Percentiles rank a stretch among this genome's conserved stretches.
These are phyloP conservation scores for Apomyelois bistriatella DNA, from an alignment of 2,888 invertebrate species.

Conservation along the genomic window DNA sequence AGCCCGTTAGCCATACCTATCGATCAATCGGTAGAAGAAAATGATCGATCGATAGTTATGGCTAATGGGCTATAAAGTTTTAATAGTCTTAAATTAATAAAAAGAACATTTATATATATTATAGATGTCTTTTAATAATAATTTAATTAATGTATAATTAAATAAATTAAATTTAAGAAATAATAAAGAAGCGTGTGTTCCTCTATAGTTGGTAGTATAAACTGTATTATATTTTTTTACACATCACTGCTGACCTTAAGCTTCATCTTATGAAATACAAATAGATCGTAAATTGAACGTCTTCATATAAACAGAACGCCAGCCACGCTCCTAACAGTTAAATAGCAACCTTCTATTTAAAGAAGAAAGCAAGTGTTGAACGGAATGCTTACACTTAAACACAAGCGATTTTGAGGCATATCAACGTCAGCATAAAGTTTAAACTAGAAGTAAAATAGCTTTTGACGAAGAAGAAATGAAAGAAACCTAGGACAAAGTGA, in stretches of 20 bases:
- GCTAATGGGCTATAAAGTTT: background rate
- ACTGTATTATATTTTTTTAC: no score
- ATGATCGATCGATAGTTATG: background rate
- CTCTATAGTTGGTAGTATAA: no score
- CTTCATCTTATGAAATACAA: constrained; percentile 43
- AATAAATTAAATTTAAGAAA: background rate
- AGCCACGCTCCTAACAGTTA: constrained; percentile 29
- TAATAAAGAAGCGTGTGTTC: constrained; percentile 13
- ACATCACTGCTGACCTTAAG: constrained; percentile 32
- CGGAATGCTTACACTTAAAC: constrained; percentile 31
- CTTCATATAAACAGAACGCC: constrained; percentile 41
- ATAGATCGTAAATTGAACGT: constrained; percentile 42
- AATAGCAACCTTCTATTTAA: constrained; percentile 48
- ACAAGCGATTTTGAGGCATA: constrained; percentile 18
- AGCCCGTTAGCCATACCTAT: no score
- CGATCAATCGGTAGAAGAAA: no score
- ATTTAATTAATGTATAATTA: no score
- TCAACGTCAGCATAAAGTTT: constrained; percentile 14
- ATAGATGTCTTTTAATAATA: no score
- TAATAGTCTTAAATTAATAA: background rate
- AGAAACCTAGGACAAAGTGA: constrained; percentile 28
- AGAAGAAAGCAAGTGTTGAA: constrained; percentile 46
- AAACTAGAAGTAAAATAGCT: constrained; percentile 14
- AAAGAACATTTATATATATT: background rate
- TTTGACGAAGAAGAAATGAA: constrained; percentile 22